Base-by-base conservation (phyloP, 2,113 vertebrate genomes). In the Carettochelys insculpta region DNA sequence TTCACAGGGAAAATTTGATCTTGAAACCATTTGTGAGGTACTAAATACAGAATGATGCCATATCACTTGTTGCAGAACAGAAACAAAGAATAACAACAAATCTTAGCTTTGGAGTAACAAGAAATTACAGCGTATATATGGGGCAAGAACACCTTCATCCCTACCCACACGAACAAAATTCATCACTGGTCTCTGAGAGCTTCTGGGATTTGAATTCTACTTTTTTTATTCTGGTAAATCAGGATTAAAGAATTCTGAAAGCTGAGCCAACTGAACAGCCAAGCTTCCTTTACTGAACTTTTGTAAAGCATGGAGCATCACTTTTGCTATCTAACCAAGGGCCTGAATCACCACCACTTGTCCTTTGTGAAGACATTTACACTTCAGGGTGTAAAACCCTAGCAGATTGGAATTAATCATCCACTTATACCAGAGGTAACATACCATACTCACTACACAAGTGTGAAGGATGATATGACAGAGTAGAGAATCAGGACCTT, bases 51-150 rank as follows among this genome's bases (percentile, higher is more conserved):
- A 95, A 95, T 88, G 84, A 91, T 92, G 52, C 90, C 88, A 93
- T 94, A 89, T 91, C 88, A 75, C 88, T 80, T 91, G 90, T 96
- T 96, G 90, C 80, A 91, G 89, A 86, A 93, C 86, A 96, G 94
- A 92, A 88, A 92, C 91, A 93, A 77, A 29, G 86, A 86, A 90
- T 88, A 95, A 68, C 73, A 85, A n/a, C 95, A 91, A 90, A 93
- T 91, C 88, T 94, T 68, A 53, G 65, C 79, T 95, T 94, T 96
- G 93, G 73, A 83, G 80, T 90, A 95, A 90, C 82, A 93, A 92
- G 83, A 76, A 84, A 73, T 79, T 86, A 53, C 71, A 93, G 86
- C 31, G n/a, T n/a, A 73, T 81, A 77, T 92, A 92, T 79, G 92
- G 91, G 90, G 8, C n/a, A n/a, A n/a, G n/a, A n/a, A n/a, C n/a